Evolutionary conservation across 2,888 invertebrate species (phyloP), one percentile per base, ranked within the genome.

Genomic region (Furcula furcula): DNA sequence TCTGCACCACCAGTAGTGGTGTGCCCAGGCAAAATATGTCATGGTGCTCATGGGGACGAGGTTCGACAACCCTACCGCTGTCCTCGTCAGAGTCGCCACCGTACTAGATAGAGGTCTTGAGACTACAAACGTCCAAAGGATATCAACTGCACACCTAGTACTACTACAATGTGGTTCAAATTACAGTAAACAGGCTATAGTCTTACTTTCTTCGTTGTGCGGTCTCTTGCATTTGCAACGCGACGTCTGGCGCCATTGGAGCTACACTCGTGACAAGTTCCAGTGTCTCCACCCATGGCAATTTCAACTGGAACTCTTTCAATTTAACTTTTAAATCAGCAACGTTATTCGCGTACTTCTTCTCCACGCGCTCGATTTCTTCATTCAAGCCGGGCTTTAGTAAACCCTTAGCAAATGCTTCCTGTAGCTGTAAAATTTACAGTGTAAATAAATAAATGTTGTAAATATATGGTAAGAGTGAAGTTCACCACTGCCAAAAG

Each of bases 281-380:
- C 36, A 98, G 76, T 7, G 93, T 91, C 78, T 98, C 98, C 1
- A 95, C 66, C 98, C 98, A 98, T 51, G 94, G 93, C 32, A 97
- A 75, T 33, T 93, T 90, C 23, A 93, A 71, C 58, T 92, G 91
- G 6, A 98, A 90, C 60, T 94, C 93, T 34, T 91, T 89, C 10
- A 94, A 66, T 75, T 95, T 96, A 20, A 91, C 82, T 61, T 93
- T 92, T 41, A 98, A 74, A 34, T 91, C 93, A 31, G 65, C 94
- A 35, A 93, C 90, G 84, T 96, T 94, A 70, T 97, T 97, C 2
- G 91, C 91, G 57, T 85, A 89, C 26, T 79, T 77, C 66, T 90
- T 92, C 49, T 91, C 89, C 36, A 90, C 69, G 58, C 85, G 82
- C 51, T 91, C 87, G 32, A 93, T 82, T 58, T 92, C 91, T 51